Evolutionary conservation across 2,888 invertebrate genomes (phyloP).

Genomic region (Napeogenes inachia): DNA sequence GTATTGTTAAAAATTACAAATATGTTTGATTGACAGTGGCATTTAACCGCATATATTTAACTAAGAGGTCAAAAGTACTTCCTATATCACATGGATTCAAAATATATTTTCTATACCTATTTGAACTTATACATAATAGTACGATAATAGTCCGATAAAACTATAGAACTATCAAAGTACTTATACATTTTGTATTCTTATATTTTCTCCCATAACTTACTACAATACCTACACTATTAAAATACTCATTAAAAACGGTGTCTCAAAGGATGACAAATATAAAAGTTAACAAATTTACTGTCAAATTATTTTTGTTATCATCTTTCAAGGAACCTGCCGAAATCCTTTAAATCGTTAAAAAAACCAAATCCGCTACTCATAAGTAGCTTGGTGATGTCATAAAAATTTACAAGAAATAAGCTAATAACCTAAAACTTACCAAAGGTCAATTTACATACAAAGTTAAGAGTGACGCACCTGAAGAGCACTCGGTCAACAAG

Average conservation of each 20-base stretch:
- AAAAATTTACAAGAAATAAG: constrained; percentile 3
- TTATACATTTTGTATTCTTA: too few relatives aligned
- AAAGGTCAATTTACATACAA: constrained; percentile 12
- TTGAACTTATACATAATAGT: background rate
- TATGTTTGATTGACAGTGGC: constrained; percentile 26
- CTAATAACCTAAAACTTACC: constrained; percentile 8
- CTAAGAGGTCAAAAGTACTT: constrained; percentile 15
- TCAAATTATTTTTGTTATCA: too few relatives aligned
- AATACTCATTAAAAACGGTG: too few relatives aligned
- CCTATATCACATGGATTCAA: constrained; percentile 11
- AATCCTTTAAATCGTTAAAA: too few relatives aligned
- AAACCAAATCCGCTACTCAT: too few relatives aligned
- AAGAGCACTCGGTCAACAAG: constrained; percentile 33
- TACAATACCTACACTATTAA: too few relatives aligned
- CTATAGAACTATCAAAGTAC: too few relatives aligned
- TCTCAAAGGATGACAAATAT: too few relatives aligned
- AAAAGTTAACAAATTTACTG: too few relatives aligned
- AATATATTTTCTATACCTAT: constrained; percentile 3
- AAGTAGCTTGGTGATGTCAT: background rate
- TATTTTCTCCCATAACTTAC: too few relatives aligned
- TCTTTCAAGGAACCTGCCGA: too few relatives aligned
- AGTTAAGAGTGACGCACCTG: constrained; percentile 25
- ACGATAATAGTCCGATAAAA: too few relatives aligned
- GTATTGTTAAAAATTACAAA: constrained; percentile 12
- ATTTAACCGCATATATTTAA: constrained; percentile 20